These are phyloP conservation scores for Nomada lathburiana DNA, from an alignment of 2,888 invertebrate species.

Conservation along the genomic window DNA sequence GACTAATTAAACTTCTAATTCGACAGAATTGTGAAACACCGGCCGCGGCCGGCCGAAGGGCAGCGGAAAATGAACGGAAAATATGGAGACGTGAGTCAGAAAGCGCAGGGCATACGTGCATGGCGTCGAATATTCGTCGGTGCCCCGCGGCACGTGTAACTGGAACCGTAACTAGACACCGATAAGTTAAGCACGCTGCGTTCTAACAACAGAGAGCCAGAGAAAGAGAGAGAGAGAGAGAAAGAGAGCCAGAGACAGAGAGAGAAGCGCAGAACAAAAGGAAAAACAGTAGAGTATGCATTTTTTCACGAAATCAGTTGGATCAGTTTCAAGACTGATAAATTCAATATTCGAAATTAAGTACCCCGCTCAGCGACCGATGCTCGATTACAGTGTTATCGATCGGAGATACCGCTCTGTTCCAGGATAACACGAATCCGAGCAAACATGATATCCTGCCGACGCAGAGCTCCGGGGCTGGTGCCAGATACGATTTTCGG, in stretches of 20 bases:
- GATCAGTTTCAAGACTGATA: not conserved
- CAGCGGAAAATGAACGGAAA: slow-evolving; percentile 33
- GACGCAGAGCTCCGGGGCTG: slow-evolving; percentile 17
- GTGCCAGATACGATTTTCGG: slow-evolving; percentile 29
- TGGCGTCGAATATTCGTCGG: slow-evolving; percentile 63
- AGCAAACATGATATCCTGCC: slow-evolving; percentile 33
- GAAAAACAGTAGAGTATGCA: not conserved
- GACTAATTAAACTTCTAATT: no score
- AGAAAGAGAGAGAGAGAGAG: slow-evolving; percentile 14
- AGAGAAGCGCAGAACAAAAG: slow-evolving; percentile 17
- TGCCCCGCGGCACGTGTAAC: slow-evolving; percentile 75
- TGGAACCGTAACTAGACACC: slow-evolving; percentile 77
- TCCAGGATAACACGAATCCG: slow-evolving; percentile 26
- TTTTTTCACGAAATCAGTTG: slow-evolving; percentile 14
- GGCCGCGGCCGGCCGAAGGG: no score
- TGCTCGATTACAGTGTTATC: slow-evolving; percentile 39
- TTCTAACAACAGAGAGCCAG: slow-evolving; percentile 22
- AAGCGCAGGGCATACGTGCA: slow-evolving; percentile 60
- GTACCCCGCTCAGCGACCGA: not conserved
- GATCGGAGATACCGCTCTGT: not conserved
- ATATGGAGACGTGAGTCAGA: slow-evolving; percentile 60
- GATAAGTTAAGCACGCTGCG: slow-evolving; percentile 67
- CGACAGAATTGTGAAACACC: no score
- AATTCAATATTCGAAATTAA: not conserved
- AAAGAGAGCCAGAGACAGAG: slow-evolving; percentile 33